Base-by-base conservation (phyloP, 2,113 vertebrate genomes). In the Isurus oxyrinchus region DNA sequence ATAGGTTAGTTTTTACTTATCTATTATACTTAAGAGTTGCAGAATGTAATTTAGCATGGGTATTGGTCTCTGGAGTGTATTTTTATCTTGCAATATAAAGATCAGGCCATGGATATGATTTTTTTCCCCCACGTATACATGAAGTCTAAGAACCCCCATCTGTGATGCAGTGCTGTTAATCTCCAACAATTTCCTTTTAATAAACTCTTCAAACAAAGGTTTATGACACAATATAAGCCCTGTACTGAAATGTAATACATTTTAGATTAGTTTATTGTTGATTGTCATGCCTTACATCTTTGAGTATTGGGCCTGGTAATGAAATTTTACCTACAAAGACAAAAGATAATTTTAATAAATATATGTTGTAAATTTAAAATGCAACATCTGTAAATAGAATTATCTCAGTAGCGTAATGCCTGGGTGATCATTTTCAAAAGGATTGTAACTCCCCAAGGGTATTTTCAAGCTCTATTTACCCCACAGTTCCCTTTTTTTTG, bases 171-270 rank as follows among this genome's bases (percentile, higher is more conserved):
- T 87, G 57, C 57, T 94, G 59, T 31, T 94, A 59, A 94, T 63
- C 59, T 59, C 91, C 91, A 59, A 59, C 87, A 90, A 35, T 90
- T 90, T 94, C 57, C 91, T 94, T 90, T 94, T 40, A 94, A 94
- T 94, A 94, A 63, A 94, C n/a, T 94, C 91, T 94, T 63, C 57
- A 61, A 61, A 94, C 91, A 44, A 94, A 67, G n/a, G 21, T 95
- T 66, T 31, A 67, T 66, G n/a, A 49, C 93, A 69, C 63, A 69
- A 27, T 67, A 25, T 63, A 67, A 93, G 35, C 55, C 40, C 66
- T 94, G n/a, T 66, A 66, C 19, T 66, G 88, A 59, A 59, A 57
- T 91, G 59, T 66, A 63, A 94, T 94, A 25, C 63, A 31, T 31
- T 66, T 40, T 27, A 55, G 35, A 66, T 94, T 94, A 40, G 11